Conservation (phyloP, 2,797 vertebrate species). For the Acanthopagrus latus region DNA sequence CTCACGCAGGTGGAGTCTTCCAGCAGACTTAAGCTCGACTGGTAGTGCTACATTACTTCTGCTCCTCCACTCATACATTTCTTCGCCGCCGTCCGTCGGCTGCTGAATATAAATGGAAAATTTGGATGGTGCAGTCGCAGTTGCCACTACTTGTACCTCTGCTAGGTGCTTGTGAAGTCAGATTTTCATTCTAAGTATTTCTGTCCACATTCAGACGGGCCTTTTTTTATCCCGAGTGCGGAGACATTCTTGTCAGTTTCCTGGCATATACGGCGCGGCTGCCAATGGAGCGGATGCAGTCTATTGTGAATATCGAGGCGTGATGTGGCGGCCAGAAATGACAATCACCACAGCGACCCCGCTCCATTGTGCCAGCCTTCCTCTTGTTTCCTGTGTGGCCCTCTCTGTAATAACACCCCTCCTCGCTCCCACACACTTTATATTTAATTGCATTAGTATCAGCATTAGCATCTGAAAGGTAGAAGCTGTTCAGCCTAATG, state of each 20-base stretch:
- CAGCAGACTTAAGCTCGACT: slow-evolving; percentile 48
- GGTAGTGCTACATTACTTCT: slow-evolving; percentile 57
- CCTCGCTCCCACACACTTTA: slow-evolving; percentile 8
- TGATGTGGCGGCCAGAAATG: slow-evolving; percentile 57
- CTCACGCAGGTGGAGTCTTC: slow-evolving; percentile 53
- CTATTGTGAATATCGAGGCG: slow-evolving; percentile 64
- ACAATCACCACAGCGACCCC: slow-evolving; percentile 48
- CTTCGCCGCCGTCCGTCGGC: slow-evolving; percentile 42
- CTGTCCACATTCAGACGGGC: slow-evolving; percentile 18
- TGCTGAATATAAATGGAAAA: slow-evolving; percentile 71
- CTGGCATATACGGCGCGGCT: slow-evolving; percentile 18
- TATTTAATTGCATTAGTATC: slow-evolving; percentile 23
- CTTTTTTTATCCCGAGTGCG: slow-evolving; percentile 3
- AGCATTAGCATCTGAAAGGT: slow-evolving; percentile 5
- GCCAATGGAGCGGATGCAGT: slow-evolving; percentile 48
- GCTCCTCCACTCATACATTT: slow-evolving; percentile 55
- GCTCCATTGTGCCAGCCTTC: slow-evolving; percentile 62
- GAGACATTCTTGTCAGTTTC: slow-evolving; percentile 41
- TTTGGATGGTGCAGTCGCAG: slow-evolving; percentile 44
- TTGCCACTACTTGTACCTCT: slow-evolving; percentile 20
- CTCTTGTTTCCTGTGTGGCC: slow-evolving; percentile 50
- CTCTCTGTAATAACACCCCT: slow-evolving; percentile 32
- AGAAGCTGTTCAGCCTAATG: slow-evolving; percentile 2
- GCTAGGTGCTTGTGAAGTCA: slow-evolving; percentile 33
- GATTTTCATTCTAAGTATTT: slow-evolving; percentile 45